Evolutionary conservation across 1,140 invertebrate genomes (phyloP).

Genomic region (Hetaerina americana): DNA sequence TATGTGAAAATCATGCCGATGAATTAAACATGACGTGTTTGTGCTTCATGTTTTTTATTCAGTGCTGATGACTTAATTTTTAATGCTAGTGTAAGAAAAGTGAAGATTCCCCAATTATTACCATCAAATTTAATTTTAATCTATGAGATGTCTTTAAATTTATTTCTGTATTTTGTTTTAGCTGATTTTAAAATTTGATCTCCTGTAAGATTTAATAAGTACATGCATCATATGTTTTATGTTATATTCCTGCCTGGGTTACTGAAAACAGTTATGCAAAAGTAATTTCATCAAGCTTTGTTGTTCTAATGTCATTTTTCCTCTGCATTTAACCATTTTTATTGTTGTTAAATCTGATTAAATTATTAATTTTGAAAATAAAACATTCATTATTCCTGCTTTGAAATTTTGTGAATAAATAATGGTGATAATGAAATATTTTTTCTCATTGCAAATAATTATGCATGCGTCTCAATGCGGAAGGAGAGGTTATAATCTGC

Average conservation of each 20-base stretch:
- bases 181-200: neutral
- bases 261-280: too few relatives aligned
- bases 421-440: too few relatives aligned
- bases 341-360: neutral
- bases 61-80: neutral
- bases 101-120: neutral
- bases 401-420: neutral
- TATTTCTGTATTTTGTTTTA: too few relatives aligned
- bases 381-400: neutral
- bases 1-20: neutral
- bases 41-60: neutral
- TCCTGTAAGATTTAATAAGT: too few relatives aligned
- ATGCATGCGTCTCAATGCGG: too few relatives aligned
- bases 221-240: too few relatives aligned
- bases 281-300: too few relatives aligned
- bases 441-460: too few relatives aligned
- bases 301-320: neutral
- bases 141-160: neutral
- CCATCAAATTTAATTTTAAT: neutral
- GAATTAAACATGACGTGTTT: neutral
- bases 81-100: neutral
- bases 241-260: too few relatives aligned
- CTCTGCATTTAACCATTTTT: neutral
- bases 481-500: too few relatives aligned
- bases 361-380: conserved; percentile 1